Conservation (phyloP, 2,888 invertebrate species). For the Papilio elwesi region DNA sequence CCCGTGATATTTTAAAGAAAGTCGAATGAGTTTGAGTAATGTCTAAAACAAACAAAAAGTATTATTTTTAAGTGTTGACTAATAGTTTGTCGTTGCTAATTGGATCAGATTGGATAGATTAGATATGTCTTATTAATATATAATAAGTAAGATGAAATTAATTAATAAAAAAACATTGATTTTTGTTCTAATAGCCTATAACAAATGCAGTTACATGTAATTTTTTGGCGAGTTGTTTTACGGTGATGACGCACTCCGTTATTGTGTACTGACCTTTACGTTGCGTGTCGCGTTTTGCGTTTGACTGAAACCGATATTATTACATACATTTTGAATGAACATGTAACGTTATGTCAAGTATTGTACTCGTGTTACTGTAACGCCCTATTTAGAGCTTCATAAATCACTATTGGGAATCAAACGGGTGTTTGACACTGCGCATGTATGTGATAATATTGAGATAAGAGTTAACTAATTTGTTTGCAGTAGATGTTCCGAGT, state of each 20-base stretch:
- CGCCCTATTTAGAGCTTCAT: slow-evolving; percentile 28
- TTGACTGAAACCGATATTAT: slow-evolving; percentile 58
- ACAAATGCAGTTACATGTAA: no score
- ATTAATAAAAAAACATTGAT: no score
- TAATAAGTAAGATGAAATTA: no score
- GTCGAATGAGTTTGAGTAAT: no score
- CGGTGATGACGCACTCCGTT: slow-evolving; percentile 46
- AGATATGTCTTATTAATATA: not conserved
- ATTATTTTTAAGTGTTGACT: no score
- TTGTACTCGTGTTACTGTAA: slow-evolving; percentile 37
- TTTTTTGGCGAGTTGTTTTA: not conserved
- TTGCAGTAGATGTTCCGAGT: slow-evolving; percentile 67
- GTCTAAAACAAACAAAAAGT: no score
- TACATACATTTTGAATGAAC: slow-evolving; percentile 57
- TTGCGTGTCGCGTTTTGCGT: slow-evolving; percentile 53
- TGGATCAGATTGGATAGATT: not conserved
- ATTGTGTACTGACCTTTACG: slow-evolving; percentile 54
- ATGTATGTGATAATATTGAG: slow-evolving; percentile 64
- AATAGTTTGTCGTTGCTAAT: not conserved
- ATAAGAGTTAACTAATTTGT: slow-evolving; percentile 59
- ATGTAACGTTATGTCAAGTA: slow-evolving; percentile 45
- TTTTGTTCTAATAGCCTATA: no score
- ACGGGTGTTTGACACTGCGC: slow-evolving; percentile 49
- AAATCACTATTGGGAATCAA: slow-evolving; percentile 30
- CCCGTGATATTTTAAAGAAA: no score